These are phyloP conservation scores for Caracal caracal DNA, from an alignment of 2,113 vertebrate species.

Conservation along the genomic window DNA sequence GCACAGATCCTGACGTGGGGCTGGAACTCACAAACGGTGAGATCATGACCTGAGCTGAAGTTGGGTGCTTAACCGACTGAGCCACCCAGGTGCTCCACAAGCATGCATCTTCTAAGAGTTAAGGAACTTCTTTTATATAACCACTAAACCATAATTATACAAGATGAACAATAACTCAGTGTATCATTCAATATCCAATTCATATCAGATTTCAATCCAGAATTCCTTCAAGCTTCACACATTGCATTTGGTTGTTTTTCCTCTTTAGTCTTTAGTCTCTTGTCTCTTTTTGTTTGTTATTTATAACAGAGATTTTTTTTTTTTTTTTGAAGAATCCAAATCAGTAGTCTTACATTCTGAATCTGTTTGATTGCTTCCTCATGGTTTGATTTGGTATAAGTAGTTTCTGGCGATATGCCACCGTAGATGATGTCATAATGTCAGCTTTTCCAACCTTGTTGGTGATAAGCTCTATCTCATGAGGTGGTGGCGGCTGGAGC, in stretches of 20 bases:
- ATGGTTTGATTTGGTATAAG: not conserved
- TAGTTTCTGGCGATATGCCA: not conserved
- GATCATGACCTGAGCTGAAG: too few species aligned
- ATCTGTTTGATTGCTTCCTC: constrained; percentile 18
- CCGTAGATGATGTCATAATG: not conserved
- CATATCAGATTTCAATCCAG: not conserved
- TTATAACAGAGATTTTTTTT: not conserved
- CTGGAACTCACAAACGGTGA: too few species aligned
- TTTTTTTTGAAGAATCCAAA: not conserved
- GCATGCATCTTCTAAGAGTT: not conserved
- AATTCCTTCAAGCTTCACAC: not conserved
- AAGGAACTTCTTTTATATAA: not conserved
- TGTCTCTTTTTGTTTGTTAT: not conserved
- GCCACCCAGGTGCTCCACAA: too few species aligned
- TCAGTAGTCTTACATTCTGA: not conserved
- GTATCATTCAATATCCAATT: not conserved
- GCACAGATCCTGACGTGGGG: too few species aligned
- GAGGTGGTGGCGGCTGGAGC: not conserved
- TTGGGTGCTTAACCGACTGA: too few species aligned
- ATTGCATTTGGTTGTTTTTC: not conserved
- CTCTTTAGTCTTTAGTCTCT: not conserved
- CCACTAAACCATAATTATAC: not conserved
- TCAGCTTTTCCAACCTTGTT: not conserved
- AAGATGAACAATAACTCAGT: not conserved
- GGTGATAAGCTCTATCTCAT: constrained; percentile 1